Evolutionary conservation across 2,797 vertebrate species (phyloP).

Genomic region (Pipistrellus nathusii): DNA sequence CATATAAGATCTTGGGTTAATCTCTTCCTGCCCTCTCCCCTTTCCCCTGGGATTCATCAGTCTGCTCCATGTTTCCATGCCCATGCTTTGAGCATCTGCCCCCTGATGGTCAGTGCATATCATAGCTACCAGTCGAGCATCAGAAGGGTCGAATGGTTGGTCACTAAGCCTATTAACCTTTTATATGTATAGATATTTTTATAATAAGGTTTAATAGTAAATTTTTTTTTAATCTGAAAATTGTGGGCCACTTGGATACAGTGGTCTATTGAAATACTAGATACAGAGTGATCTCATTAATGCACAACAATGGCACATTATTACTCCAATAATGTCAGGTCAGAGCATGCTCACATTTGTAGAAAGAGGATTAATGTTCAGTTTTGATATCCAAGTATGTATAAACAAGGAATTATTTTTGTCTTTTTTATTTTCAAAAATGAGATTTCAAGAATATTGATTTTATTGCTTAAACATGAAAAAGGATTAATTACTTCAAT

Average conservation of each 20-base stretch:
- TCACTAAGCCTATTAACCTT: too few species aligned
- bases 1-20: too few species aligned
- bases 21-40: too few species aligned
- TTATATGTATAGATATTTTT: too few species aligned
- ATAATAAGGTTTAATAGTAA: slow-evolving; percentile 17
- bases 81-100: too few species aligned
- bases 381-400: rapidly evolving
- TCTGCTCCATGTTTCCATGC: too few species aligned
- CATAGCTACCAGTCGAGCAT: too few species aligned
- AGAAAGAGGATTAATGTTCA: background rate
- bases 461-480: background rate
- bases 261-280: background rate
- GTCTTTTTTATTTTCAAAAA: slow-evolving; percentile 30
- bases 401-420: background rate
- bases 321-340: background rate
- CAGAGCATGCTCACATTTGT: background rate
- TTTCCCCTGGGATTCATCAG: too few species aligned
- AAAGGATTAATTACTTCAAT: slow-evolving; percentile 31
- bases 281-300: background rate
- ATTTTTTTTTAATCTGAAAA: background rate
- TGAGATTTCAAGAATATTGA: background rate
- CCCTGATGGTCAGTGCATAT: too few species aligned
- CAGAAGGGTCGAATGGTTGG: too few species aligned
- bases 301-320: background rate
- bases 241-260: background rate